Conservation (phyloP, 2,113 vertebrate genomes). For the Syngnathoides biaculeatus region DNA sequence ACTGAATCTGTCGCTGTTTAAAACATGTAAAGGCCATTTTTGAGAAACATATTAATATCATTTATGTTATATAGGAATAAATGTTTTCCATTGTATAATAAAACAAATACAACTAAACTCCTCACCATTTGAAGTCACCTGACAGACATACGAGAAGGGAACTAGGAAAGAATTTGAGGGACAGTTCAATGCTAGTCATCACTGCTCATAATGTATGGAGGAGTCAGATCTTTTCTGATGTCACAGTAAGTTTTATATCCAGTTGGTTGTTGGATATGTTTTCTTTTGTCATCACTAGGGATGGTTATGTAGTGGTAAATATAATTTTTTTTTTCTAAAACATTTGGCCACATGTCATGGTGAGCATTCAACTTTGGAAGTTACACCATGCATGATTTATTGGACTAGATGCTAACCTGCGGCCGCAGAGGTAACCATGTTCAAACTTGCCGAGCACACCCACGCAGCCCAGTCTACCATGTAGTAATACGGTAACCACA, state of each 20-base stretch:
- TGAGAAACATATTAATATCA: too few species aligned
- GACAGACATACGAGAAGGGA: too few species aligned
- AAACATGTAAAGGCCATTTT: too few species aligned
- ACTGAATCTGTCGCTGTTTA: too few species aligned
- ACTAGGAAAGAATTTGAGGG: too few species aligned
- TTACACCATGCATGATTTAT: not conserved
- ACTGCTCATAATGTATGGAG: too few species aligned
- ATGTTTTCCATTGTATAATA: too few species aligned
- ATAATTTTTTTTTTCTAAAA: not conserved
- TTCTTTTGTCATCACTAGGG: not conserved
- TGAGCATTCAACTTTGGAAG: not conserved
- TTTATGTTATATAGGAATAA: too few species aligned
- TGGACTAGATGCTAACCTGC: constrained; percentile 3
- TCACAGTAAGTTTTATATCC: not conserved
- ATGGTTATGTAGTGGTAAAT: not conserved
- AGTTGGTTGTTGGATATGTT: not conserved
- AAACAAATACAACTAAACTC: too few species aligned
- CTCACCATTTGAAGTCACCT: too few species aligned
- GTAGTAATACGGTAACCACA: constrained; percentile 35
- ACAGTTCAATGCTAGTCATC: too few species aligned
- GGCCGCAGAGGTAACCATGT: constrained; percentile 21
- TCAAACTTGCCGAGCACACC: constrained; percentile 42
- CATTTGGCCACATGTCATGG: not conserved
- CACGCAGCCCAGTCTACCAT: constrained; percentile 32
- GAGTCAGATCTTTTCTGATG: too few species aligned